phyloP scores from a whole-genome alignment of 1,140 invertebrate genomes.

The Mycetomoellerius zeteki region DNA sequence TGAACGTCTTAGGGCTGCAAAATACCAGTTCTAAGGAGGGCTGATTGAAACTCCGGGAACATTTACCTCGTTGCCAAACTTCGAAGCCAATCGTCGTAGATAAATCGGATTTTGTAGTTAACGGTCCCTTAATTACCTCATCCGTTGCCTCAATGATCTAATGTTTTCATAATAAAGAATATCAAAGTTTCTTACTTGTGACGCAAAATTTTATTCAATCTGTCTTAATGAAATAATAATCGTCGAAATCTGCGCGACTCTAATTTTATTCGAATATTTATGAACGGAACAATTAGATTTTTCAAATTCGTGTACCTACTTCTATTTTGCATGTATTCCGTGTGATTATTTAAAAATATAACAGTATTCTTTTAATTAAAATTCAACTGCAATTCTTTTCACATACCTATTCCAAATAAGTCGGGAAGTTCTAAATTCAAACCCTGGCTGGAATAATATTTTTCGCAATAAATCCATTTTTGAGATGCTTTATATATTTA shows the following conservation, averaged over 20 bases:
- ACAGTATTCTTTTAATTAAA: neutral
- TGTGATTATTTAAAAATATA: neutral
- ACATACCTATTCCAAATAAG: no score
- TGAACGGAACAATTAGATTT: neutral
- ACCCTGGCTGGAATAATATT: no score
- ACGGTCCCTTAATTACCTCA: conserved; percentile 75
- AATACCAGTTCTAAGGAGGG: conserved; percentile 63
- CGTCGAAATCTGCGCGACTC: neutral
- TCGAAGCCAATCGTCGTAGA: conserved; percentile 74
- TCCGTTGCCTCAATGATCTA: conserved; percentile 46
- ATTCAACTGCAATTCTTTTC: conserved; percentile 19
- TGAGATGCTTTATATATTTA: no score
- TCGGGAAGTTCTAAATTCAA: no score
- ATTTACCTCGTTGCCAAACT: conserved; percentile 69
- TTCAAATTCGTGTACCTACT: neutral
- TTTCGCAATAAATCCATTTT: no score
- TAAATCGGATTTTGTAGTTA: conserved; percentile 74
- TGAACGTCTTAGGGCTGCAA: conserved; percentile 73
- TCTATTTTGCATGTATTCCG: neutral
- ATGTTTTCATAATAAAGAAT: conserved; percentile 36
- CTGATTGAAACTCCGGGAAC: conserved; percentile 76
- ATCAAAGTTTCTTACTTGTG: conserved; percentile 6
- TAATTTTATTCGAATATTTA: neutral
- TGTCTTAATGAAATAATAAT: neutral
- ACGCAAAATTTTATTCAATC: conserved; percentile 7